Percentiles rank a stretch among this genome's conserved stretches.
Conservation (phyloP, 1,140 invertebrate genomes). For the Homalodisca vitripennis region DNA sequence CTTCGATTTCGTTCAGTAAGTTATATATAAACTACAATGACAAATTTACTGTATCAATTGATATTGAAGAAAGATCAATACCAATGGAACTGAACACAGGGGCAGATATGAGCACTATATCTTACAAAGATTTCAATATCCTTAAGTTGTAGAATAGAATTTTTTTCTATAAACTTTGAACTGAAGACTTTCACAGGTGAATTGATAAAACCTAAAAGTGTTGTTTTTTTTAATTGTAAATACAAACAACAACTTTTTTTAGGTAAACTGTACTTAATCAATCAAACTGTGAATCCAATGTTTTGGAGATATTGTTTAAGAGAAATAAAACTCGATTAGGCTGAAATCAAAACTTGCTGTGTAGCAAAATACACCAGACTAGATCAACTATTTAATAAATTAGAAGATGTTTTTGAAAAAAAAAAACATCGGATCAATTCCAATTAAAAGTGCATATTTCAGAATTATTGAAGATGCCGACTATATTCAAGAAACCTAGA, state of each 20-base stretch:
- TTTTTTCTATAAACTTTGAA: background rate
- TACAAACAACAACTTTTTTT: slow-evolving; percentile 21
- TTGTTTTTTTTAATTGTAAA: background rate
- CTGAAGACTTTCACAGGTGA: background rate
- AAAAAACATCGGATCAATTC: background rate
- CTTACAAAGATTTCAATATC: background rate
- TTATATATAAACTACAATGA: background rate
- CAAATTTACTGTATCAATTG: background rate
- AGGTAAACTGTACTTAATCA: slow-evolving; percentile 13
- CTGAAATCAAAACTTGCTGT: background rate
- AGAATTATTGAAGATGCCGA: background rate
- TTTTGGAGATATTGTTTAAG: slow-evolving; percentile 10
- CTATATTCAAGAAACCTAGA: background rate
- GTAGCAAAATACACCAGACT: background rate
- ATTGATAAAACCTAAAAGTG: background rate
- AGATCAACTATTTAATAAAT: background rate
- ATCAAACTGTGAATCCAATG: background rate
- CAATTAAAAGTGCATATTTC: background rate
- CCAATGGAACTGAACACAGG: background rate
- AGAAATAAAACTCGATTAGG: background rate
- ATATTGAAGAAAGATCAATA: background rate
- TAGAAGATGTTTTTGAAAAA: background rate
- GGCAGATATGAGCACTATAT: background rate
- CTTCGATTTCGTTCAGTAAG: background rate
- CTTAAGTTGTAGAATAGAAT: background rate